Conservation (phyloP, 2,888 invertebrate genomes). For the Nephrotoma guestfalica region DNA sequence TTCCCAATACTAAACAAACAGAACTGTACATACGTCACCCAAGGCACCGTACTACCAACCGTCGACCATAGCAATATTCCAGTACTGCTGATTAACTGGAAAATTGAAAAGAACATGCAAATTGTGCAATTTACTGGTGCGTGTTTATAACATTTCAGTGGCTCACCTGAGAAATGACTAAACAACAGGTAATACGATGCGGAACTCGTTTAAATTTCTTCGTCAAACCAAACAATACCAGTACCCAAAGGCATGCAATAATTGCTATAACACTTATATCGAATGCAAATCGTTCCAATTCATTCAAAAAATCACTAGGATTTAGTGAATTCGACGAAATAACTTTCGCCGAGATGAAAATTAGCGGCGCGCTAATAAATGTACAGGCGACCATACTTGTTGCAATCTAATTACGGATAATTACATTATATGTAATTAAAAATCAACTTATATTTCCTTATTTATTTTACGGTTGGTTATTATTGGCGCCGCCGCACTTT, state of each 20-base stretch:
- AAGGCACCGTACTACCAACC: conserved; percentile 37
- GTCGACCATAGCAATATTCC: conserved; percentile 65
- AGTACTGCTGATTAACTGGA: conserved; percentile 47
- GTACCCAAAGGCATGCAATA: conserved; percentile 63
- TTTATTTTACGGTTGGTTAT: neutral
- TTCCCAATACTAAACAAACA: conserved; percentile 60
- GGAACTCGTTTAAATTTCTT: conserved; percentile 66
- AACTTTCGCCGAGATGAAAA: conserved; percentile 91
- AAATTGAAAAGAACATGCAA: conserved; percentile 10
- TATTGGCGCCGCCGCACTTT: neutral
- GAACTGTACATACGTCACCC: conserved; percentile 60
- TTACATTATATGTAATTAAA: conserved; percentile 11
- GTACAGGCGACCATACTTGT: conserved; percentile 91
- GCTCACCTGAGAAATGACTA: conserved; percentile 65
- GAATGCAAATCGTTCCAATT: conserved; percentile 65
- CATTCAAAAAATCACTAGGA: conserved; percentile 57
- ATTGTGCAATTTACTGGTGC: neutral
- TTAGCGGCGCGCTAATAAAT: conserved; percentile 84
- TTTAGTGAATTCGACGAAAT: conserved; percentile 59
- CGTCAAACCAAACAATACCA: conserved; percentile 55
- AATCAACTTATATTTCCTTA: neutral
- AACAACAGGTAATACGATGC: conserved; percentile 64
- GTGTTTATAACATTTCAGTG: neutral
- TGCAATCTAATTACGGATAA: conserved; percentile 49
- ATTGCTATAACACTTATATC: conserved; percentile 71